Evolutionary conservation across 1,140 invertebrate species (phyloP).

Genomic region (Orius insidiosus): DNA sequence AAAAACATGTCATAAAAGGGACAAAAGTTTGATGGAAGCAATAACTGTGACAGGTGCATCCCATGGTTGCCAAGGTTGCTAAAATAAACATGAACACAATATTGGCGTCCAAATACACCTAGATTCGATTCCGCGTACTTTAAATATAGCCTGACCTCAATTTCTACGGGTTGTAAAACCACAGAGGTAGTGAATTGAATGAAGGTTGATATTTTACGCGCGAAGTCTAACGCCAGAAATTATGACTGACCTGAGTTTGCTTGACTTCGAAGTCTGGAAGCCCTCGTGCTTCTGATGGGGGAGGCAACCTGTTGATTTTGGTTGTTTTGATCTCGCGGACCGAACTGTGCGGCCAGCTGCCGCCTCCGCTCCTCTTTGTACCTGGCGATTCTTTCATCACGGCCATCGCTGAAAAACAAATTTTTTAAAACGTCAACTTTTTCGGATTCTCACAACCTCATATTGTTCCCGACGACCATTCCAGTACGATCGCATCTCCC

Average conservation of each 20-base stretch:
- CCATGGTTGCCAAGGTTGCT: too few relatives aligned
- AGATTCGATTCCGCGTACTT: too few relatives aligned
- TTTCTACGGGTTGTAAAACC: too few relatives aligned
- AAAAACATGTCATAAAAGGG: too few relatives aligned
- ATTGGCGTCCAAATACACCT: too few relatives aligned
- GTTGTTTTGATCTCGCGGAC: slow-evolving; percentile 5
- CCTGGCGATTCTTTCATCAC: slow-evolving; percentile 37
- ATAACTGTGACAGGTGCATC: too few relatives aligned
- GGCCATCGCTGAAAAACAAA: neutral
- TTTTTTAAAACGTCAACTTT: neutral
- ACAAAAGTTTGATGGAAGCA: too few relatives aligned
- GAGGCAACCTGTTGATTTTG: slow-evolving; percentile 1
- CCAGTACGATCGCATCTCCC: slow-evolving; percentile 11
- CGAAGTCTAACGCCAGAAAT: too few relatives aligned
- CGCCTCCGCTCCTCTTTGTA: slow-evolving; percentile 46
- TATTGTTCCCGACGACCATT: slow-evolving; percentile 12
- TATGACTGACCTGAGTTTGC: slow-evolving; percentile 8
- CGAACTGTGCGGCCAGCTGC: slow-evolving; percentile 33
- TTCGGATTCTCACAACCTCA: slow-evolving; percentile 1
- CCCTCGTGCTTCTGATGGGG: slow-evolving; percentile 38
- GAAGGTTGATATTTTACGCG: too few relatives aligned
- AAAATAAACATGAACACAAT: too few relatives aligned
- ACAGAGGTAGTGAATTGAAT: too few relatives aligned
- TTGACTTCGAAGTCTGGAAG: slow-evolving; percentile 35
- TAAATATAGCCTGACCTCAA: too few relatives aligned